phyloP scores from a whole-genome alignment of 1,140 invertebrate species.

The Caligus rogercresseyi region DNA sequence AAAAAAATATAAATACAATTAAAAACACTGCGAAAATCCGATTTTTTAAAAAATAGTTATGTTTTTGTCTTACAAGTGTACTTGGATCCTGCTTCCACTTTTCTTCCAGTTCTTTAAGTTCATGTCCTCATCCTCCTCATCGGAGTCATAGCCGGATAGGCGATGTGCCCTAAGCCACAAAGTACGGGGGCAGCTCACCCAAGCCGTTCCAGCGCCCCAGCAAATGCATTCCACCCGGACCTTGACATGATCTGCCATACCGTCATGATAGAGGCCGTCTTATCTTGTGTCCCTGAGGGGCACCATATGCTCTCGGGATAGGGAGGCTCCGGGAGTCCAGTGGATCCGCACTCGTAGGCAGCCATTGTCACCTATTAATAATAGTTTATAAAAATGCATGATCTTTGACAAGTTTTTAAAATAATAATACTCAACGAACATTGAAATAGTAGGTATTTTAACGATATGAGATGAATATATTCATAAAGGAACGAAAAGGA shows the following conservation, averaged over 20 bases:
- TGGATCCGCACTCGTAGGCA: slow-evolving; percentile 83
- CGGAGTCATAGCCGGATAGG: slow-evolving; percentile 47
- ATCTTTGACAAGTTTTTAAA: neutral
- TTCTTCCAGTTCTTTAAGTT: slow-evolving; percentile 49
- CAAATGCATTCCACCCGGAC: slow-evolving; percentile 90
- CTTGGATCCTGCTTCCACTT: slow-evolving; percentile 34
- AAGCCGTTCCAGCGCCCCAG: slow-evolving; percentile 92
- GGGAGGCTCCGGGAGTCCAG: slow-evolving; percentile 82
- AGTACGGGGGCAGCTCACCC: slow-evolving; percentile 80
- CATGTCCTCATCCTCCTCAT: slow-evolving; percentile 54
- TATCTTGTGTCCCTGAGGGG: slow-evolving; percentile 25
- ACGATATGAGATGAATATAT: no score
- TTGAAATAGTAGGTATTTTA: slow-evolving; percentile 5
- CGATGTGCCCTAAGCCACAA: slow-evolving; percentile 91
- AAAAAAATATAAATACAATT: slow-evolving; percentile 18
- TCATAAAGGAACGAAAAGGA: no score
- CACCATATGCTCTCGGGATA: slow-evolving; percentile 53
- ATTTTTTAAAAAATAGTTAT: no score
- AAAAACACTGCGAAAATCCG: neutral
- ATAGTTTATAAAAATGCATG: slow-evolving; percentile 35
- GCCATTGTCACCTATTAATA: slow-evolving; percentile 74
- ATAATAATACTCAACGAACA: slow-evolving; percentile 7
- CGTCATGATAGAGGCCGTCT: slow-evolving; percentile 28
- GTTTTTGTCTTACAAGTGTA: slow-evolving; percentile 27
- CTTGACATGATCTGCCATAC: slow-evolving; percentile 84